Evolutionary conservation across 2,888 invertebrate species (phyloP).

Genomic region (Cosmia pyralina): DNA sequence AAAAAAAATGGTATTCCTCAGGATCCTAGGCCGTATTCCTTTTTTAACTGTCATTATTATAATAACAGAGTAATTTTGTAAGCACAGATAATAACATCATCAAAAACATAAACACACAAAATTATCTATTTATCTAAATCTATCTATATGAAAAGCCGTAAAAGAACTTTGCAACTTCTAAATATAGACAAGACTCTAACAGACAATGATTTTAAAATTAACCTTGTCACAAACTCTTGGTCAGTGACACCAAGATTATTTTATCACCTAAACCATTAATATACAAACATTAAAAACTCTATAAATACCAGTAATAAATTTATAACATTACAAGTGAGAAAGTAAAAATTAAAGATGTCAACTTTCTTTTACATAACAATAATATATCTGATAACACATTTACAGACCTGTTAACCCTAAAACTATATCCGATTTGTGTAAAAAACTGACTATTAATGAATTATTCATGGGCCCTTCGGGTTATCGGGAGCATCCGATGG

Average conservation of each 20-base stretch:
- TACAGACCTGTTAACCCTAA: constrained; percentile 63
- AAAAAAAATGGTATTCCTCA: not conserved
- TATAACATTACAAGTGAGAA: constrained; percentile 52
- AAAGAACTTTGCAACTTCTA: not conserved
- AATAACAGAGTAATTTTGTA: not conserved
- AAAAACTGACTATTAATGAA: constrained; percentile 60
- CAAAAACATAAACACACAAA: not conserved
- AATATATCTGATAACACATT: constrained; percentile 53
- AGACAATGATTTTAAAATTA: constrained; percentile 2
- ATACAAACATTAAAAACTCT: constrained; percentile 43
- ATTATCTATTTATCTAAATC: too few relatives aligned
- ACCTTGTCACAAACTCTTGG: constrained; percentile 34
- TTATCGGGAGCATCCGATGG: constrained; percentile 54
- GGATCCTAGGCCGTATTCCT: not conserved
- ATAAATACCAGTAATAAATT: constrained; percentile 49
- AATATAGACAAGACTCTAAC: constrained; percentile 6
- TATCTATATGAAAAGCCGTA: not conserved
- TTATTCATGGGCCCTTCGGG: constrained; percentile 66
- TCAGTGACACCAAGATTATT: constrained; percentile 18
- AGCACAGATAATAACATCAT: not conserved
- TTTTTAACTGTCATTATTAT: not conserved
- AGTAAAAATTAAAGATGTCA: constrained; percentile 56
- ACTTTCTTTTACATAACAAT: constrained; percentile 64
- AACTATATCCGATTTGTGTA: constrained; percentile 66
- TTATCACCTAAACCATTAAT: constrained; percentile 23